A percentile compares a stretch with the other conserved stretches of the same genome.
These are phyloP conservation scores for Drosophila mulleri DNA, from an alignment of 2,888 invertebrate species.

Conservation along the genomic window DNA sequence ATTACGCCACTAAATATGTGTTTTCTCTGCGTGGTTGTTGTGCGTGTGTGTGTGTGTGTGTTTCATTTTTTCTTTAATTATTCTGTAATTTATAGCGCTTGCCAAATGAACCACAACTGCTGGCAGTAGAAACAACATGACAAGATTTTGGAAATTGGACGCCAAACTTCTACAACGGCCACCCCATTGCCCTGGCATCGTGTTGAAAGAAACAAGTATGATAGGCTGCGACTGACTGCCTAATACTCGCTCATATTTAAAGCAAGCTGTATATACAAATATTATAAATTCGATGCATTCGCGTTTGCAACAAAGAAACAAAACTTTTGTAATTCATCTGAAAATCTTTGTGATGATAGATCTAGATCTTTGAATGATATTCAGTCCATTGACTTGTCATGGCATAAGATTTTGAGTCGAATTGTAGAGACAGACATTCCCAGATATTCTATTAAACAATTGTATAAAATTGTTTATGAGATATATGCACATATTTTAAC, in stretches of 20 bases:
- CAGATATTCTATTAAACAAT: too few relatives aligned
- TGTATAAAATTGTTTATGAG: too few relatives aligned
- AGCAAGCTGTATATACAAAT: neutral
- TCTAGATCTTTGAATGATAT: neutral
- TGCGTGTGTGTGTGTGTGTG: slow-evolving; percentile 1
- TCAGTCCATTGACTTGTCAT: neutral
- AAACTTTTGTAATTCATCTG: too few relatives aligned
- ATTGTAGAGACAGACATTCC: neutral
- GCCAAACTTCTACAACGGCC: slow-evolving; percentile 5
- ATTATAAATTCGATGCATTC: neutral
- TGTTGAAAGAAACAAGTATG: slow-evolving; percentile 41
- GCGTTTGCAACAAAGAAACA: too few relatives aligned
- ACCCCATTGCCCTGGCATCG: slow-evolving; percentile 13
- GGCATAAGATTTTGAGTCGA: neutral
- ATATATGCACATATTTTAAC: too few relatives aligned
- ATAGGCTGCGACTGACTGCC: neutral
- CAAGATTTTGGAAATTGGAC: slow-evolving; percentile 31
- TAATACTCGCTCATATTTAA: neutral
- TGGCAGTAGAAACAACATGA: slow-evolving; percentile 38
- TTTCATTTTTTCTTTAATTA: slow-evolving; percentile 35
- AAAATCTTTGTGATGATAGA: neutral
- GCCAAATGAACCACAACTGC: slow-evolving; percentile 61
- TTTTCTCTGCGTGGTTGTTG: slow-evolving; percentile 18
- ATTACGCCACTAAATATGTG: slow-evolving; percentile 42
- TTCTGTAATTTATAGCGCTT: slow-evolving; percentile 66